Conservation (phyloP, 1,140 invertebrate genomes). For the Yoshiicerus persimilis region DNA sequence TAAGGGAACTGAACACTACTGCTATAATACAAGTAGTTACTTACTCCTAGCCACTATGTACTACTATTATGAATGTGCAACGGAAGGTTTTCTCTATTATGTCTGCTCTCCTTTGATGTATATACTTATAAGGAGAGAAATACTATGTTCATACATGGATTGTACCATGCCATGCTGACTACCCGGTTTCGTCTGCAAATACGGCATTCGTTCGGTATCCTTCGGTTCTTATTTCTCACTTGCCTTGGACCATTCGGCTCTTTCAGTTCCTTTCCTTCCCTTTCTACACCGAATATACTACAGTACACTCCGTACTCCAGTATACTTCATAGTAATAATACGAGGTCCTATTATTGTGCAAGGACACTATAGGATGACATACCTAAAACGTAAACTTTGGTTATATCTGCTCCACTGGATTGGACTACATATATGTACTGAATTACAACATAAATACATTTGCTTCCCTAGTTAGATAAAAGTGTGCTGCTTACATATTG, state of each 20-base stretch:
- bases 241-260: conserved; percentile 1
- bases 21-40: background rate
- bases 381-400: too few species aligned
- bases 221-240: background rate
- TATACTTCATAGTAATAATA: too few species aligned
- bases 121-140: background rate
- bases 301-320: too few species aligned
- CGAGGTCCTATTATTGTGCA: background rate
- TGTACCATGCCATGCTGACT: background rate
- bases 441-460: background rate
- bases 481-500: background rate
- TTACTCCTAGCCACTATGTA: background rate
- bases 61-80: background rate
- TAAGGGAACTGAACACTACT: background rate
- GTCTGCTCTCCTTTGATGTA: background rate
- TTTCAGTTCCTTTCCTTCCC: background rate
- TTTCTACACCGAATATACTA: too few species aligned
- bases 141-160: background rate
- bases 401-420: too few species aligned
- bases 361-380: background rate
- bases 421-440: background rate
- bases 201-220: background rate
- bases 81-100: background rate
- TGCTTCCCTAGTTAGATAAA: background rate
- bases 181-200: conserved; percentile 21